Conservation (phyloP, 2,888 invertebrate genomes). For the Monopis laevigella region DNA sequence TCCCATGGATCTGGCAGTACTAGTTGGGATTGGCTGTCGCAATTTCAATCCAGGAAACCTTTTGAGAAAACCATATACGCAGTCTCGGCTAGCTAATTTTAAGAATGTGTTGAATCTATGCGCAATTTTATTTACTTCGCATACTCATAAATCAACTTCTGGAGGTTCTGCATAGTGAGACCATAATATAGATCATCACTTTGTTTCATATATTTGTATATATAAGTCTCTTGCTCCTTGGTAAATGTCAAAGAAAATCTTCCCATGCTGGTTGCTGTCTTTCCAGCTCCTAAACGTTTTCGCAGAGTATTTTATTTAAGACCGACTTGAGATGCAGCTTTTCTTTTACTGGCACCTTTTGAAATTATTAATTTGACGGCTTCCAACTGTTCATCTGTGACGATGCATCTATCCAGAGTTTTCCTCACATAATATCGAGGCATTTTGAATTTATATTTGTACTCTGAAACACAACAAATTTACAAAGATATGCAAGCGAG, state of each 20-base stretch:
- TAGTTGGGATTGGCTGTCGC: conserved; percentile 14
- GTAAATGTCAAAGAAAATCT: conserved; percentile 18
- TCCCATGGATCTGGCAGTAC: conserved; percentile 23
- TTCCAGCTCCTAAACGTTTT: conserved; percentile 19
- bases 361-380: conserved; percentile 18
- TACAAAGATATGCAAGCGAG: conserved; percentile 12
- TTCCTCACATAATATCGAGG: conserved; percentile 18
- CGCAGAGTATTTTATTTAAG: conserved; percentile 19
- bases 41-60: conserved; percentile 14
- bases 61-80: conserved; percentile 17
- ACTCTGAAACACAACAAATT: conserved; percentile 15
- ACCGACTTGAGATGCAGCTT: conserved; percentile 17
- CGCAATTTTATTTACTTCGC: conserved; percentile 11
- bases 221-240: conserved; percentile 16
- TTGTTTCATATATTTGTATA: conserved; percentile 17
- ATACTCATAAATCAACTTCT: conserved; percentile 19
- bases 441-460: conserved; percentile 14
- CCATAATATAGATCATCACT: conserved; percentile 16
- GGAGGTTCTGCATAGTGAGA: conserved; percentile 17
- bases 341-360: conserved; percentile 18
- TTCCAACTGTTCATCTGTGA: conserved; percentile 16
- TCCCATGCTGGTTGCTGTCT: conserved; percentile 15
- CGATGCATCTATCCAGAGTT: conserved; percentile 14
- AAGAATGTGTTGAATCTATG: conserved; percentile 19
- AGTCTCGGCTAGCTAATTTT: conserved; percentile 16